Conservation (phyloP, 2,113 vertebrate genomes). For the Melanotaenia duboulayi region DNA sequence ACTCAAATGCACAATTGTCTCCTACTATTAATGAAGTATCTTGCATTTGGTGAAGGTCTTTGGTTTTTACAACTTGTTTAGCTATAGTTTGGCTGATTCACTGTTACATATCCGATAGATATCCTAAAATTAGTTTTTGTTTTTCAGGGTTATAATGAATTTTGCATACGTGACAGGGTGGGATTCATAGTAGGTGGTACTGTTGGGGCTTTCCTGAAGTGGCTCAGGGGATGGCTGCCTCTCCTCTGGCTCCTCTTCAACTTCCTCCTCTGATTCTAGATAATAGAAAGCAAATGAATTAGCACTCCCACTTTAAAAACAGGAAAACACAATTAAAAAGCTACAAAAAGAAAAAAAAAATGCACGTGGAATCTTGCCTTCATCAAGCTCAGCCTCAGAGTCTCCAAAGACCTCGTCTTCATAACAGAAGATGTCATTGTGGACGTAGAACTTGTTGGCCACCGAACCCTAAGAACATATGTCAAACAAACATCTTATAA, state of each 20-base stretch:
- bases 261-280: slow-evolving; percentile 95
- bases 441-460: slow-evolving; percentile 99
- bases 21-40: too few species aligned
- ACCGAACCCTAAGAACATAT: slow-evolving; percentile 88
- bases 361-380: slow-evolving; percentile 82
- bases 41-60: too few species aligned
- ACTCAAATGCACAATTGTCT: too few species aligned
- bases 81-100: not conserved
- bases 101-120: too few species aligned
- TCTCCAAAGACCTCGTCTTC: slow-evolving; percentile 99
- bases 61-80: too few species aligned
- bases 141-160: not conserved
- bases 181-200: slow-evolving; percentile 88
- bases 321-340: not conserved
- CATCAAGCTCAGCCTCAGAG: slow-evolving; percentile 97
- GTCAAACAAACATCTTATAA: not conserved
- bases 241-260: slow-evolving; percentile 94
- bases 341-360: not conserved
- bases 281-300: not conserved
- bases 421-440: slow-evolving; percentile 99
- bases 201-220: slow-evolving; percentile 90
- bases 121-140: not conserved
- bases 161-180: slow-evolving; percentile 89
- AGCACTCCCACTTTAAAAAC: not conserved
- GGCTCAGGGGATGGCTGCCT: slow-evolving; percentile 91